Percentiles rank a stretch among this genome's conserved stretches.
These are phyloP conservation scores for Danionella cerebrum DNA, from an alignment of 2,113 vertebrate species.

Conservation along the genomic window DNA sequence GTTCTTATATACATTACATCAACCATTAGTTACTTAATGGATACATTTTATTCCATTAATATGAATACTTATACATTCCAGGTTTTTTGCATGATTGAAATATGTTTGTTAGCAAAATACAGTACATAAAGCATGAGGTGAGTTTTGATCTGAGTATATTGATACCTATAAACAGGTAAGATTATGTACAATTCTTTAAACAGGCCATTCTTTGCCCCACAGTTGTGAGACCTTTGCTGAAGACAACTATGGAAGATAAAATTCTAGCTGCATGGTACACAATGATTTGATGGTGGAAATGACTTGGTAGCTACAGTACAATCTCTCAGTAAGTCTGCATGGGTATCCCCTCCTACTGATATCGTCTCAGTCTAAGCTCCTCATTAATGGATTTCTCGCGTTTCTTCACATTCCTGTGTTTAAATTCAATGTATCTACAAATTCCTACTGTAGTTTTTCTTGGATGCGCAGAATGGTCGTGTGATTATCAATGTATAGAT, in stretches of 20 bases:
- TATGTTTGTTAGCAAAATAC: constrained; percentile 39
- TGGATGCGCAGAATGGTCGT: constrained; percentile 45
- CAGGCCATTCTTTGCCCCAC: neutral
- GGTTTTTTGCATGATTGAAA: constrained; percentile 41
- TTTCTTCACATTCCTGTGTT: no score
- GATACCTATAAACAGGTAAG: constrained; percentile 37
- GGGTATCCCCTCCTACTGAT: no score
- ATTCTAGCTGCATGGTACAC: constrained; percentile 18
- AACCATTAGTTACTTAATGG: neutral
- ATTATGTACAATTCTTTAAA: constrained; percentile 33
- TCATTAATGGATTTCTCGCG: no score
- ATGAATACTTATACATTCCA: constrained; percentile 63
- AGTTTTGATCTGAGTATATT: constrained; percentile 17
- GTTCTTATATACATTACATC: no score
- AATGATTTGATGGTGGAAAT: neutral
- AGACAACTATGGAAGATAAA: constrained; percentile 12
- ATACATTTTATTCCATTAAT: constrained; percentile 48
- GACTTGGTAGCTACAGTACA: neutral
- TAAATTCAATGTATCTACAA: no score
- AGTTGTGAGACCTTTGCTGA: neutral
- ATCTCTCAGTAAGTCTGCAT: no score
- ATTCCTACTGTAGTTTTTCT: constrained; percentile 36
- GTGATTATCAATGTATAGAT: constrained; percentile 41
- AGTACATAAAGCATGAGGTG: constrained; percentile 31
- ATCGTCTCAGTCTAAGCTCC: no score